These are phyloP conservation scores for Parotia lawesii DNA, from an alignment of 2,113 vertebrate genomes.

Conservation along the genomic window DNA sequence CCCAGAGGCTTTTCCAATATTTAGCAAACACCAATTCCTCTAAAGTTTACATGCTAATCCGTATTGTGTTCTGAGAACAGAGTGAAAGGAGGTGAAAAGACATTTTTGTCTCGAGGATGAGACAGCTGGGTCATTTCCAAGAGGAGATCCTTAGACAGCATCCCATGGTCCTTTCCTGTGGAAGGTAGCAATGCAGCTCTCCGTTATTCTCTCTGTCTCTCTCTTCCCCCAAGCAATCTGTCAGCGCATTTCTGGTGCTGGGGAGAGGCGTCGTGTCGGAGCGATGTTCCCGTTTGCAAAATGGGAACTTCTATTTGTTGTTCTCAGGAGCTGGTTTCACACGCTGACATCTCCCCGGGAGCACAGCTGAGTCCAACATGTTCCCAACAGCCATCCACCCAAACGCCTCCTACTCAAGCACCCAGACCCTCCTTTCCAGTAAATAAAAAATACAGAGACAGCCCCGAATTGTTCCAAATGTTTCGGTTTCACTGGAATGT, in stretches of 20 bases:
- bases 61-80: not conserved
- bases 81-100: not conserved
- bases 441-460: conserved; percentile 34
- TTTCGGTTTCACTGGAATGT: not conserved
- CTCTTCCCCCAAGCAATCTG: conserved; percentile 66
- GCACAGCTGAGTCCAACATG: conserved; percentile 66
- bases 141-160: conserved; percentile 46
- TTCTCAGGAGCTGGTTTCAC: conserved; percentile 70
- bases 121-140: conserved; percentile 12
- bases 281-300: conserved; percentile 69
- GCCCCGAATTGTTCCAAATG: not conserved
- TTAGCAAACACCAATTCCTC: not conserved
- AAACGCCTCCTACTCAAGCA: conserved; percentile 27
- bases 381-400: conserved; percentile 60
- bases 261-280: conserved; percentile 48
- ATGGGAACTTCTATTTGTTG: conserved; percentile 72
- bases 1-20: not conserved
- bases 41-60: not conserved
- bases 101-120: not conserved
- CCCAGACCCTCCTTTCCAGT: conserved; percentile 37
- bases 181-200: not conserved
- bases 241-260: conserved; percentile 44
- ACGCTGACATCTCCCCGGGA: conserved; percentile 31
- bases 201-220: conserved; percentile 36
- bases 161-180: conserved; percentile 1